Percentiles rank a stretch among this genome's conserved stretches.
Evolutionary conservation across 2,888 invertebrate genomes (phyloP).

Genomic region (Amphipoea lucens): DNA sequence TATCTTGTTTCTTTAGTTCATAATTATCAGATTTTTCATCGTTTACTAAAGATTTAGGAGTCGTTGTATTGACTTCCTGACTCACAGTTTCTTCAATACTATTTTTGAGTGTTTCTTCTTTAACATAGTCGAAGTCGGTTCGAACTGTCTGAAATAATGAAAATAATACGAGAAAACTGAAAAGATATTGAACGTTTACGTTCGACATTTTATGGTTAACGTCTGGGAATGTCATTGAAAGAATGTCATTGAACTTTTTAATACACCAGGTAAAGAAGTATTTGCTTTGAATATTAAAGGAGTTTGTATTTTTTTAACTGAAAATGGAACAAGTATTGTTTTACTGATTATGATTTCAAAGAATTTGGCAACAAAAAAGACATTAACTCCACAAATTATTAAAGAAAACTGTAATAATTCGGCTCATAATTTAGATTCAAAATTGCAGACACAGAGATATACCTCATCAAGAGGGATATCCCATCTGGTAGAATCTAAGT

Average conservation of each 20-base stretch:
- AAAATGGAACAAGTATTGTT: not conserved
- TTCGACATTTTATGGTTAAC: constrained; percentile 62
- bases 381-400: too few relatives aligned
- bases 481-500: too few relatives aligned
- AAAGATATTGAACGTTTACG: constrained; percentile 64
- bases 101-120: constrained; percentile 69
- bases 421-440: too few relatives aligned
- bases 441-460: too few relatives aligned
- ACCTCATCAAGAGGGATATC: too few relatives aligned
- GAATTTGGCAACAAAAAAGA: too few relatives aligned
- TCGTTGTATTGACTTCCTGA: constrained; percentile 67
- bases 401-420: too few relatives aligned
- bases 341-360: not conserved
- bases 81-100: constrained; percentile 66
- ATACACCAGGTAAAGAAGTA: not conserved
- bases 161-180: constrained; percentile 73
- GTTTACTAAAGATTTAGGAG: constrained; percentile 61
- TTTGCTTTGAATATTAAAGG: not conserved
- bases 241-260: constrained; percentile 1
- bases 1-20: constrained; percentile 67
- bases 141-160: constrained; percentile 69
- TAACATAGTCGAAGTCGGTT: constrained; percentile 66
- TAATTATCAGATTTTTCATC: constrained; percentile 70
- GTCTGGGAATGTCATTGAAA: constrained; percentile 15
- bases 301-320: constrained; percentile 23